Percentiles rank a stretch among this genome's conserved stretches.
Conservation (phyloP, 2,888 invertebrate species). For the Eledona agricola region DNA sequence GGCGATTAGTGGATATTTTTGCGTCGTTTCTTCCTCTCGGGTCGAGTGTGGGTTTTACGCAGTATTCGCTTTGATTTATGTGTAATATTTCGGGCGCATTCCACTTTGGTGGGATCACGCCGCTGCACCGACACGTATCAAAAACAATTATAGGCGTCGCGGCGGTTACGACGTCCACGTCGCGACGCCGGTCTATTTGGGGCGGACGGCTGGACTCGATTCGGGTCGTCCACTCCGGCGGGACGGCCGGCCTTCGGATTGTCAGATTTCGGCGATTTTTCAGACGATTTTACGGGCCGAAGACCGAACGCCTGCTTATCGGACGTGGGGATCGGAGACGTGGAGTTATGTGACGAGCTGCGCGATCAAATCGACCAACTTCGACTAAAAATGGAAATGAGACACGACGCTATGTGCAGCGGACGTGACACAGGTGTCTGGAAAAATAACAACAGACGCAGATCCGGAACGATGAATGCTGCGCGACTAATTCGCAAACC, state of each 20-base stretch:
- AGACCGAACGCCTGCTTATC: conserved; percentile 6
- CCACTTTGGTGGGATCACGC: conserved; percentile 16
- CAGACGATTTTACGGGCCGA: not conserved
- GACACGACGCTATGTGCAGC: conserved; percentile 25
- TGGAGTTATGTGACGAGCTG: conserved; percentile 24
- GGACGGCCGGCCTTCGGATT: conserved; percentile 24
- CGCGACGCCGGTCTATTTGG: conserved; percentile 44
- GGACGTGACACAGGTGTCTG: conserved; percentile 27
- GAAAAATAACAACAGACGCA: conserved; percentile 15
- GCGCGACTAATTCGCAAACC: no score
- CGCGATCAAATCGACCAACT: conserved; percentile 6
- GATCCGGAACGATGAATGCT: not conserved
- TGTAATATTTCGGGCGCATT: conserved; percentile 27
- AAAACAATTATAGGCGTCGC: conserved; percentile 36
- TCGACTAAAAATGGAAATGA: conserved; percentile 28
- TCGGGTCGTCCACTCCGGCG: conserved; percentile 39
- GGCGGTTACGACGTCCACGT: conserved; percentile 28
- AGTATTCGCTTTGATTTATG: conserved; percentile 21
- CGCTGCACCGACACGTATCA: conserved; percentile 18
- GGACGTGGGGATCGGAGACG: conserved; percentile 19
- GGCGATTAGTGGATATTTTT: not conserved
- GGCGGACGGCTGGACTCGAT: conserved; percentile 43
- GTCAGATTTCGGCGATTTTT: conserved; percentile 9
- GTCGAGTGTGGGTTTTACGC: no score
- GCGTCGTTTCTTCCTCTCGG: no score